Evolutionary conservation across 2,888 invertebrate genomes (phyloP).

Genomic region (Schizaphis graminum): DNA sequence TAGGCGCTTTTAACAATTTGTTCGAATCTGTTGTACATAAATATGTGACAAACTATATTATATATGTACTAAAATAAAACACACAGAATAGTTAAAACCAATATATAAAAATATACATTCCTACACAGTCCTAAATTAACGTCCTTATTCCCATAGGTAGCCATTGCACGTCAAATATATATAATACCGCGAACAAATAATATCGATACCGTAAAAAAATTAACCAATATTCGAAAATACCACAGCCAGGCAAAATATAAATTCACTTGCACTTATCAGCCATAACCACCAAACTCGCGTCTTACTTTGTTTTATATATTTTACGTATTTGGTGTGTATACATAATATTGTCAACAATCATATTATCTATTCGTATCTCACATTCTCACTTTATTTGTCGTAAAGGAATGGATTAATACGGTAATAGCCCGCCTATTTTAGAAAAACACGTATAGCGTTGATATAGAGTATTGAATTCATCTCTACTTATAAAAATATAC

Average conservation of each 20-base stretch:
- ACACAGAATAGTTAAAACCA: not conserved
- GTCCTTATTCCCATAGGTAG: not conserved
- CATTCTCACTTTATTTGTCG: too few relatives aligned
- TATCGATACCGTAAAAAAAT: not conserved
- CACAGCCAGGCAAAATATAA: not conserved
- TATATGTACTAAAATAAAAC: not conserved
- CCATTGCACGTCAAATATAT: not conserved
- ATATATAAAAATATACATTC: not conserved
- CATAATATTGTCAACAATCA: too few relatives aligned
- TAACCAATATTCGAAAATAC: not conserved
- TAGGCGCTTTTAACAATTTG: not conserved
- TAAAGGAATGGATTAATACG: too few relatives aligned
- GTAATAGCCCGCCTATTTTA: too few relatives aligned
- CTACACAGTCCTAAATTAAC: not conserved
- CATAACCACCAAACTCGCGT: too few relatives aligned
- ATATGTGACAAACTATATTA: not conserved
- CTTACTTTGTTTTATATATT: too few relatives aligned
- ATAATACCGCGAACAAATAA: not conserved
- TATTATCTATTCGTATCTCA: too few relatives aligned
- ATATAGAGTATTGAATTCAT: too few relatives aligned
- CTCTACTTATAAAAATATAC: too few relatives aligned
- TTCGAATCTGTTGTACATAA: not conserved
- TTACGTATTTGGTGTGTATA: too few relatives aligned
- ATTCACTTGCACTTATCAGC: not conserved
- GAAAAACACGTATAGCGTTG: too few relatives aligned